Evolutionary conservation across 2,888 invertebrate genomes (phyloP).

Genomic region (Neuroscelio doddi): DNA sequence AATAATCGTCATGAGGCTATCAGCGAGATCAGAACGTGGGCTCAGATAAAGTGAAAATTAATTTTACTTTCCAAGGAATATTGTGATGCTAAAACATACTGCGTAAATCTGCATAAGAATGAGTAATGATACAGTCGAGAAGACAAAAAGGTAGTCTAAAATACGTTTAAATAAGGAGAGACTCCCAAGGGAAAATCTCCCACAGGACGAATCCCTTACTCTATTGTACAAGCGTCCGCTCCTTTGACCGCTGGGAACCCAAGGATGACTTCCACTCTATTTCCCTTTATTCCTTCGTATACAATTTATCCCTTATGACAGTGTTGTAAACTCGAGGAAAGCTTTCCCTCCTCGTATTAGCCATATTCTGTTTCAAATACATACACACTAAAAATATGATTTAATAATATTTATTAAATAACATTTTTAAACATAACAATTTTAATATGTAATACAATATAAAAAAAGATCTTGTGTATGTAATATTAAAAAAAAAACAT

Average conservation of each 20-base stretch:
- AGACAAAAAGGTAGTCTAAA: conserved; percentile 19
- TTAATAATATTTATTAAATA: not conserved
- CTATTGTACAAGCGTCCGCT: conserved; percentile 47
- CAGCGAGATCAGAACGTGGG: too few relatives aligned
- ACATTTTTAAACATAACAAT: too few relatives aligned
- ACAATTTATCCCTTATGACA: conserved; percentile 35
- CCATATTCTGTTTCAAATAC: not conserved
- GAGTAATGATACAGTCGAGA: conserved; percentile 12
- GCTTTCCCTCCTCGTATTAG: conserved; percentile 10
- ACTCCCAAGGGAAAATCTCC: conserved; percentile 31
- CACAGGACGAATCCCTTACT: conserved; percentile 41
- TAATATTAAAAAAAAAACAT: too few relatives aligned
- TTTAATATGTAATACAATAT: not conserved
- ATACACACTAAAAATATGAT: not conserved
- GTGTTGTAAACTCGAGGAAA: conserved; percentile 32
- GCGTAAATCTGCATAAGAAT: conserved; percentile 18
- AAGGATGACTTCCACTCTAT: conserved; percentile 49
- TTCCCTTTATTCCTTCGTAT: conserved; percentile 37
- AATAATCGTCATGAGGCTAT: too few relatives aligned
- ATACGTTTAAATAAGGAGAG: conserved; percentile 55
- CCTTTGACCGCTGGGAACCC: conserved; percentile 52
- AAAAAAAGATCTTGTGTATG: too few relatives aligned
- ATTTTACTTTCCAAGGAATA: too few relatives aligned
- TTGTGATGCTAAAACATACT: not conserved
- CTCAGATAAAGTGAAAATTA: too few relatives aligned